Percentiles rank a stretch among this genome's conserved stretches.
Conservation (phyloP, 2,888 invertebrate species). For the Hirtodrosophila histrioides region DNA sequence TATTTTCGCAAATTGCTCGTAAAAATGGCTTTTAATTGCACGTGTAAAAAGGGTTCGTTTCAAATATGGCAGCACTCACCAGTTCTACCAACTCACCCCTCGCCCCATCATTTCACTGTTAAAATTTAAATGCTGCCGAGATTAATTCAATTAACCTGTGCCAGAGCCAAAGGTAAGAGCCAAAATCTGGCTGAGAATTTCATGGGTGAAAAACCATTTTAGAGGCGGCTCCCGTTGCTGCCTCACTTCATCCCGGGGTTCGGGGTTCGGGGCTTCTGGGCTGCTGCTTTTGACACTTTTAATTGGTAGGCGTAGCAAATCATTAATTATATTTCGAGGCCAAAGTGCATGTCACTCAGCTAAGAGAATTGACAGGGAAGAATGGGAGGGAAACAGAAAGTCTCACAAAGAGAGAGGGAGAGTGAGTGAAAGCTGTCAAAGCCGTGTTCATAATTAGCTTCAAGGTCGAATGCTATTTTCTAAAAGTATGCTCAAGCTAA, state of each 20-base stretch:
- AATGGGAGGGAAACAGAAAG: not conserved
- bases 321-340: conserved; percentile 76
- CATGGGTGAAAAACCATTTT: conserved; percentile 47
- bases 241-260: conserved; percentile 1
- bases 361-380: conserved; percentile 4
- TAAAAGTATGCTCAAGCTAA: conserved; percentile 12
- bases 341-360: conserved; percentile 68
- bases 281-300: conserved; percentile 72
- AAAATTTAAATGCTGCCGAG: conserved; percentile 61
- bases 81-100: not conserved
- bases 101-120: conserved; percentile 32
- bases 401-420: not conserved
- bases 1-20: conserved; percentile 73
- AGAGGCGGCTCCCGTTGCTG: conserved; percentile 23
- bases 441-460: conserved; percentile 19
- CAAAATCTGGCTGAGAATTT: conserved; percentile 38
- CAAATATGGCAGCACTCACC: conserved; percentile 48
- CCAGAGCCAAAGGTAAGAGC: conserved; percentile 33
- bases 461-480: not conserved
- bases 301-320: conserved; percentile 76
- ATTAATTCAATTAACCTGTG: conserved; percentile 76
- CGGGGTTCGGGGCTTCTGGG: conserved; percentile 19
- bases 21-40: conserved; percentile 75
- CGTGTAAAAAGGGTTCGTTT: conserved; percentile 68
- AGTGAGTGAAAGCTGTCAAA: conserved; percentile 21